Evolutionary conservation across 2,888 invertebrate genomes (phyloP).

Genomic region (Epiblema foenella): DNA sequence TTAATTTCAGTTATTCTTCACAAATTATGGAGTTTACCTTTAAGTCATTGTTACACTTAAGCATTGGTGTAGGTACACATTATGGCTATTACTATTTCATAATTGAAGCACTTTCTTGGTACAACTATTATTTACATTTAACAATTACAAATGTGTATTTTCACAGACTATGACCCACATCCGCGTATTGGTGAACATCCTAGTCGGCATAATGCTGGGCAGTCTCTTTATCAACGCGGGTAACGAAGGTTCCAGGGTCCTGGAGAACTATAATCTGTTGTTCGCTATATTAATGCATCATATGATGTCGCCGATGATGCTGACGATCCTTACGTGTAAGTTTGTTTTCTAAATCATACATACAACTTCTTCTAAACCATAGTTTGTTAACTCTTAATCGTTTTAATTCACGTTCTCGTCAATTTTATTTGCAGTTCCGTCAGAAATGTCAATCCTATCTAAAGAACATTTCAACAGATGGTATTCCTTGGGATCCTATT

Average conservation of each 20-base stretch:
- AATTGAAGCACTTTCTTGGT: too few relatives aligned
- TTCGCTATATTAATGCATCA: conserved; percentile 97
- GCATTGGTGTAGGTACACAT: too few relatives aligned
- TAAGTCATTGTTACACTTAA: too few relatives aligned
- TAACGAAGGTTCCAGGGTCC: conserved; percentile 89
- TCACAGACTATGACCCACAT: conserved; percentile 91
- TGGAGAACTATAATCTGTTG: conserved; percentile 94
- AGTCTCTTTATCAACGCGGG: conserved; percentile 90
- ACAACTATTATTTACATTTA: too few relatives aligned
- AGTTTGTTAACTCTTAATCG: not conserved
- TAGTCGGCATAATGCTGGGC: conserved; percentile 91
- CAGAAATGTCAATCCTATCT: conserved; percentile 91
- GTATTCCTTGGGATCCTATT: conserved; percentile 94
- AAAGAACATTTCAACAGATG: conserved; percentile 96
- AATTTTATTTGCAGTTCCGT: conserved; percentile 86
- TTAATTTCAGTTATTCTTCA: too few relatives aligned
- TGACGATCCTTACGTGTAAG: conserved; percentile 94
- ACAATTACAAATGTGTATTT: conserved; percentile 26
- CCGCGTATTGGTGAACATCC: conserved; percentile 89
- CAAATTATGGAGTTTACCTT: too few relatives aligned
- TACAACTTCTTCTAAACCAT: not conserved
- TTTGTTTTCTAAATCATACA: conserved; percentile 47
- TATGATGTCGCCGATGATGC: conserved; percentile 96
- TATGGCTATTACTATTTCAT: too few relatives aligned
- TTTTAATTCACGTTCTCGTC: not conserved